Conservation (phyloP, 2,113 vertebrate species). For the Campylomormyrus numenius region DNA sequence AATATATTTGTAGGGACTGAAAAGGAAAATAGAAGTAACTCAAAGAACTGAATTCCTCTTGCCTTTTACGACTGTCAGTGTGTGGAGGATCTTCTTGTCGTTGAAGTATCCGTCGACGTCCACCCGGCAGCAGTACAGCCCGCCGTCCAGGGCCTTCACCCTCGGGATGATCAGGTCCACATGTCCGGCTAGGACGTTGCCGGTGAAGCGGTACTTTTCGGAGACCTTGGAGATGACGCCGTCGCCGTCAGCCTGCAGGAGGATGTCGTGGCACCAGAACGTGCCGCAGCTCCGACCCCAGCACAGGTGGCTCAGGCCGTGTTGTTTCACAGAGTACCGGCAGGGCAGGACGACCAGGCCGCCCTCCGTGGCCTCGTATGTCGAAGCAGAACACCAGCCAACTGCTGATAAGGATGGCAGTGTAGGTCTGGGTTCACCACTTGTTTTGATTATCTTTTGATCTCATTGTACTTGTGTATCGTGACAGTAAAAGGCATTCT, state of each 20-base stretch:
- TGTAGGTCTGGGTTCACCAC: background rate
- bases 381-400: slow-evolving; percentile 5
- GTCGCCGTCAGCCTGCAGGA: slow-evolving; percentile 59
- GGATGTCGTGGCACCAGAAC: slow-evolving; percentile 65
- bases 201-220: slow-evolving; percentile 56
- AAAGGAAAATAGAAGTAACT: background rate
- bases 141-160: slow-evolving; percentile 51
- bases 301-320: slow-evolving; percentile 59
- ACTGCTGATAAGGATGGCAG: slow-evolving; percentile 27
- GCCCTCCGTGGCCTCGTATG: slow-evolving; percentile 53
- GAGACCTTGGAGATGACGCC: slow-evolving; percentile 57
- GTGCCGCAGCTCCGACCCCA: slow-evolving; percentile 65
- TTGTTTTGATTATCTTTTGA: background rate
- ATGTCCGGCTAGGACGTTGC: slow-evolving; percentile 57
- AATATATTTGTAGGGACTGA: background rate
- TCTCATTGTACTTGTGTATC: no score
- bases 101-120: slow-evolving; percentile 64
- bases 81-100: slow-evolving; percentile 64
- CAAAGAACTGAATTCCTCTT: slow-evolving; percentile 18
- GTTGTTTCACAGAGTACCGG: slow-evolving; percentile 59
- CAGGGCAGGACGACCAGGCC: slow-evolving; percentile 58
- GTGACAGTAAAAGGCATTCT: no score
- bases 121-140: slow-evolving; percentile 65
- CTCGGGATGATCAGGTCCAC: slow-evolving; percentile 62
- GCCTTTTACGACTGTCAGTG: slow-evolving; percentile 59